Evolutionary conservation across 2,113 vertebrate genomes (phyloP).

Genomic region (Salvelinus alpinus): DNA sequence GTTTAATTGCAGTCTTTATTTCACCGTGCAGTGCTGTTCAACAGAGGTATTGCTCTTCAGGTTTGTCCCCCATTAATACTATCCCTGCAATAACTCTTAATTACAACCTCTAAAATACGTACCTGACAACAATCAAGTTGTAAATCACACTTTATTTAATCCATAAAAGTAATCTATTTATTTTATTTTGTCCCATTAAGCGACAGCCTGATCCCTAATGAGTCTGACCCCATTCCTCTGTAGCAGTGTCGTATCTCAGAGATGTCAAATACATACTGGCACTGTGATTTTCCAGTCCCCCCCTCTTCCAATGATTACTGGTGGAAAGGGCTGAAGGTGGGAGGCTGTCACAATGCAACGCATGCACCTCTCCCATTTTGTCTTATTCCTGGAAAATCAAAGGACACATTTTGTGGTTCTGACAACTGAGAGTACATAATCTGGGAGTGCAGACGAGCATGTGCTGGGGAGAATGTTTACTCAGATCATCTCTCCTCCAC

Average conservation of each 20-base stretch:
- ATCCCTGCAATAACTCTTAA: background rate
- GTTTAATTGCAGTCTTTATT: background rate
- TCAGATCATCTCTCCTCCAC: constrained; percentile 52
- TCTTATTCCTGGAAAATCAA: constrained; percentile 68
- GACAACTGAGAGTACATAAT: constrained; percentile 57
- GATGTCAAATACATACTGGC: constrained; percentile 13
- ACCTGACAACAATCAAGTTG: background rate
- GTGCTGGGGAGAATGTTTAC: constrained; percentile 50
- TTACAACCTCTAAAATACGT: background rate
- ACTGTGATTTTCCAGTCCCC: background rate
- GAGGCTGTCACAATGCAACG: constrained; percentile 13
- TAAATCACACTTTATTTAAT: background rate
- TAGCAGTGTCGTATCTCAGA: background rate
- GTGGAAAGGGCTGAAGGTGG: background rate
- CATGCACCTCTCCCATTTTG: constrained; percentile 46
- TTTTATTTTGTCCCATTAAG: background rate
- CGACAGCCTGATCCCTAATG: background rate
- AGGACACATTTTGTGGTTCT: constrained; percentile 67
- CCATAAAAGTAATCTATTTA: background rate
- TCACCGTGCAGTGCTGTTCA: background rate
- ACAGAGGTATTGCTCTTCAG: background rate
- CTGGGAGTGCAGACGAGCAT: constrained; percentile 54
- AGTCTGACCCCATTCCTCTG: background rate
- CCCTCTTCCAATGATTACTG: constrained; percentile 1
- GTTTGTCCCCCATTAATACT: background rate